Evolutionary conservation across 2,113 vertebrate genomes (phyloP), one percentile per base, ranked within the genome.

Genomic region (Thryonomys swinderianus): DNA sequence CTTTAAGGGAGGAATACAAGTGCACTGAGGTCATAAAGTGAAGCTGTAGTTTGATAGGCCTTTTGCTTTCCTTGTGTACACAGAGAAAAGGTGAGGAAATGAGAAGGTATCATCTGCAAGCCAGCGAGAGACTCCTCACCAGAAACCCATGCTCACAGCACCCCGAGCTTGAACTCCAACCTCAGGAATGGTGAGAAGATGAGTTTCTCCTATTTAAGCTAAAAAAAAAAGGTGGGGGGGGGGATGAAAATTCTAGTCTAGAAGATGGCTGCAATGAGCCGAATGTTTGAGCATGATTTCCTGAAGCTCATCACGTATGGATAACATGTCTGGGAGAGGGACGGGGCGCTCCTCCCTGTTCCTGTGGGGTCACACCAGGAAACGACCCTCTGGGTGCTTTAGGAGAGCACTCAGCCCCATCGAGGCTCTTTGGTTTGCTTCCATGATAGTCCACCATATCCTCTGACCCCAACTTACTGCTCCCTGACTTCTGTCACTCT

Each of bases 401-500:
- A 59, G 2, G 9, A 21, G 4, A 27, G 27, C 27, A 61, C 3
- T 3, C 34, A 7, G 40, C 7, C 13, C 42, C 11, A 23, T 14
- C 53, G 40, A 14, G 3, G 6, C 21, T 57, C 59, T 89, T 66
- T 53, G 7, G 5, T 7, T 27, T 20, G 34, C 5, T 23, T 71
- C 42, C 6, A 3, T 34, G 42, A 80, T 57, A 9, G 34, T 42
- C 55, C 7, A 7, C 9, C 3, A 0, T 3, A 37, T 2, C 13
- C 10, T 42, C 64, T 30, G 25, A 7, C 32, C 18, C 14, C 5
- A 12, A 7, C 13, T 16, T n/a, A 27, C 7, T 11, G 1, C 42
- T 14, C 57, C 34, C 45, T 20, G 17, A 64, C 5, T 0, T 1
- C 40, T 62, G 30, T 12, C 13, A 5, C 27, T 69, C 14, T 23